Evolutionary conservation across 2,888 invertebrate genomes (phyloP), one percentile per base, ranked within the genome.

Genomic region (Ectemnius continuus): DNA sequence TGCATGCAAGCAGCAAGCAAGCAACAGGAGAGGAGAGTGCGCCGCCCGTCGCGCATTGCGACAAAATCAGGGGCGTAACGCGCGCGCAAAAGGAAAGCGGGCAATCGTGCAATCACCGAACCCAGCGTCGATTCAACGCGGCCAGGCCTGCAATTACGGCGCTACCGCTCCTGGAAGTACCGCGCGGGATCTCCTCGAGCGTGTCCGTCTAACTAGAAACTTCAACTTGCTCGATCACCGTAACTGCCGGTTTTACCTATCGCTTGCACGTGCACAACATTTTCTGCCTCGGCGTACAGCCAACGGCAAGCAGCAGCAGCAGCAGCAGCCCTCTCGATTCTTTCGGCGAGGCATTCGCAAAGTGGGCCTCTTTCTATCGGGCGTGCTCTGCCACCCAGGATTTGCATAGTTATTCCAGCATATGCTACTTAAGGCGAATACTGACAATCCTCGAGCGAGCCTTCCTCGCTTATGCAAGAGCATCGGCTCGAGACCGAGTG

Each of bases 201-300:
- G 83, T 85, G 74, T 83, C 79, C 75, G 65, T 77, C 70, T 76
- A 73, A 79, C 79, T 74, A 81, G 78, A 74, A 83, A 85, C 77
- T 78, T 74, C 68, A 75, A 76, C 77, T 82, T 75, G 79, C 58
- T 57, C 72, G 78, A 84, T 82, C 75, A 75, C 69, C 70, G 64
- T 71, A 80, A 84, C 76, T 71, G 76, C 75, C 76, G 16, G 52
- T 73, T n/a, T 52, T 52, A 52, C 52, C 16, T 52, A 52, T 52
- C 16, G 16, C 14, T 64, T 67, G 67, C 67, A 68, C 67, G 70
- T 64, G 67, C 18, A 67, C 57, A 45, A 14, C 58, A 47, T 36
- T 45, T 48, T 46, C 47, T 20, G 16, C 20, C 18, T 18, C 61
- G 20, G 3, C 18, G 11, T 13, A 13, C 14, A 52, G n/a, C 4